Evolutionary conservation across 2,797 vertebrate species (phyloP).

Genomic region (Onychomys leucogaster): DNA sequence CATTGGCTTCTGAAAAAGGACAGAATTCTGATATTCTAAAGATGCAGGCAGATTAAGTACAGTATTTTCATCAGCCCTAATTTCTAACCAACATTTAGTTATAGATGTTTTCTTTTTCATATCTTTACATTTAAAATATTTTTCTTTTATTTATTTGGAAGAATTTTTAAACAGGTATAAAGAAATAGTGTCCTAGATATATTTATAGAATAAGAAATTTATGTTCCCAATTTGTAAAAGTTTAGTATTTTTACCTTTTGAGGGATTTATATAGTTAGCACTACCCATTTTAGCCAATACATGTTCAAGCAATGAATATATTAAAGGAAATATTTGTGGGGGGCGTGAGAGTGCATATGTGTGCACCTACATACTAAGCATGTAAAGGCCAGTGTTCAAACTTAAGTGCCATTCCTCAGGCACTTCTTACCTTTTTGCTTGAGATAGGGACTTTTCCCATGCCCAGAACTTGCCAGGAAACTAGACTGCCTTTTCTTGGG

Average conservation of each 20-base stretch:
- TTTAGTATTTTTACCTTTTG: background rate
- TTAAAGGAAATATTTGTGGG: background rate
- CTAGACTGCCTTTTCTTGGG: background rate
- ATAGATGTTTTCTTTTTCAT: background rate
- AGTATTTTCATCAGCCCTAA: background rate
- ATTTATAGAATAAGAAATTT: background rate
- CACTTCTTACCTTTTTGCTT: background rate
- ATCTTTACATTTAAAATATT: background rate
- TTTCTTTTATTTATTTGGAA: background rate
- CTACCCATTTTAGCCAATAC: background rate
- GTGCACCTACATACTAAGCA: too few relatives aligned
- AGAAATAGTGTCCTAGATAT: background rate
- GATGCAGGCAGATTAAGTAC: background rate
- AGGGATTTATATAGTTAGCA: background rate
- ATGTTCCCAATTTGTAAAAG: background rate
- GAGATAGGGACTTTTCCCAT: too few relatives aligned
- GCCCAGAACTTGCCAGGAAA: too few relatives aligned
- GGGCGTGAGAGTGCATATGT: background rate
- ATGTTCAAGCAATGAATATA: background rate
- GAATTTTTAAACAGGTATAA: background rate
- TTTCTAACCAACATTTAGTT: background rate
- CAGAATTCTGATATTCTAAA: background rate
- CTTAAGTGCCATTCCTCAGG: background rate
- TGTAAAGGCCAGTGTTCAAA: background rate
- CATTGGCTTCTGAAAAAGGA: background rate